Evolutionary conservation across 2,113 vertebrate species (phyloP).

Genomic region (Amphilophus citrinellus): DNA sequence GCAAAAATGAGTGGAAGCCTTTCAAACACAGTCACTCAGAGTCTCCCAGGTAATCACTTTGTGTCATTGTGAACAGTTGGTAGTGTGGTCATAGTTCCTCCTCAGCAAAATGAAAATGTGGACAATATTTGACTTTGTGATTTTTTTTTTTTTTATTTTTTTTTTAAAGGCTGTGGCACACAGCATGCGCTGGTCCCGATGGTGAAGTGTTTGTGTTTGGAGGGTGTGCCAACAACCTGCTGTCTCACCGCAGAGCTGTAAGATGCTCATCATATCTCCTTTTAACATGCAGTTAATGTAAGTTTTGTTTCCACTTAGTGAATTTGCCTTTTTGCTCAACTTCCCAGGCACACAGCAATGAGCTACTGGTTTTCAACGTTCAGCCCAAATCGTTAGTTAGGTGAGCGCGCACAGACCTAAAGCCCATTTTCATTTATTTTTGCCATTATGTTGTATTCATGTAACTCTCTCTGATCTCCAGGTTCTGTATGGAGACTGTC

Average conservation of each 20-base stretch:
- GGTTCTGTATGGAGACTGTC: constrained; percentile 90
- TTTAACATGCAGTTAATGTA: background rate
- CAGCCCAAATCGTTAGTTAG: constrained; percentile 93
- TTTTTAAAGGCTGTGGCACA: constrained; percentile 91
- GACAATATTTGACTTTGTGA: background rate
- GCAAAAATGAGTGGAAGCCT: constrained; percentile 92
- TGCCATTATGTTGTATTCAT: background rate
- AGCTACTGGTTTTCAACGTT: constrained; percentile 91
- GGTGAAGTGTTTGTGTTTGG: constrained; percentile 97
- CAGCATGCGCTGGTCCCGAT: constrained; percentile 91
- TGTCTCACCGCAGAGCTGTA: constrained; percentile 93
- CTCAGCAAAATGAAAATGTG: background rate
- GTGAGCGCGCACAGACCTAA: constrained; percentile 75
- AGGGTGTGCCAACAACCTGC: constrained; percentile 96
- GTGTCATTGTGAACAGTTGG: background rate
- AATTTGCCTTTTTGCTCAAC: background rate
- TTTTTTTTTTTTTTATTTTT: background rate
- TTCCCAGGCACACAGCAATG: constrained; percentile 92
- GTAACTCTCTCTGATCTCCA: constrained; percentile 46
- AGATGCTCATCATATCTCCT: constrained; percentile 59
- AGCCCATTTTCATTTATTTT: background rate
- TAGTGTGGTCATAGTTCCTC: background rate
- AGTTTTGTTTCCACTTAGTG: background rate
- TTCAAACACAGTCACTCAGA: constrained; percentile 89
- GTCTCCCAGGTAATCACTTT: constrained; percentile 87